Evolutionary conservation across 2,888 invertebrate genomes (phyloP).

Genomic region (Tipula lateralis): DNA sequence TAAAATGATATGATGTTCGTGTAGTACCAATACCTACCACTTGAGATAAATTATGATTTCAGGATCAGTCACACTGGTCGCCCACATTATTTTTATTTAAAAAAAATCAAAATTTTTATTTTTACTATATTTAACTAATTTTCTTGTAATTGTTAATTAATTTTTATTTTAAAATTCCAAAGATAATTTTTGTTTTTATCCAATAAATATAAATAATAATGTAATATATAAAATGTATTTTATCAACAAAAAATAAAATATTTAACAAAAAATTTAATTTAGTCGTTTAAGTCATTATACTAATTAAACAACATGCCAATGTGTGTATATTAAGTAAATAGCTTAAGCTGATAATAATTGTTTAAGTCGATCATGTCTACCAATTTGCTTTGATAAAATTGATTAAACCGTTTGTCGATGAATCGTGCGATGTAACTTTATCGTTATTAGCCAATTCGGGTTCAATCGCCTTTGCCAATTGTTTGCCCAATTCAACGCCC

Average conservation of each 20-base stretch:
- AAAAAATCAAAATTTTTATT: not conserved
- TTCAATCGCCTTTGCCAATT: constrained; percentile 96
- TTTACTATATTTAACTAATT: not conserved
- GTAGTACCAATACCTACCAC: not conserved
- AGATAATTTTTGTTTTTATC: not conserved
- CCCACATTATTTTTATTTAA: not conserved
- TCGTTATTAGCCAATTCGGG: constrained; percentile 73
- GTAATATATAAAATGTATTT: not conserved
- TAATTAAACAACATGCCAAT: not conserved
- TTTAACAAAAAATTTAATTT: not conserved
- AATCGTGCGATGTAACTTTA: constrained; percentile 76
- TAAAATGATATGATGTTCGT: no score
- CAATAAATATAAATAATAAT: not conserved
- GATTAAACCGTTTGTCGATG: constrained; percentile 95
- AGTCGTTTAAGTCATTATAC: not conserved
- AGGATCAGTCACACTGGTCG: not conserved
- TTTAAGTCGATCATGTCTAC: constrained; percentile 38
- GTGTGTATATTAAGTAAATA: not conserved
- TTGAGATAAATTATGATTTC: not conserved
- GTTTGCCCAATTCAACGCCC: constrained; percentile 99
- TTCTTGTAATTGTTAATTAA: not conserved
- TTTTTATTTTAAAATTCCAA: constrained; percentile 6
- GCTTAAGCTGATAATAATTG: not conserved
- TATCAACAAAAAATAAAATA: not conserved
- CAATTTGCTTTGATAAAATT: constrained; percentile 79